These are phyloP conservation scores for Pogonocichla stellata DNA, from an alignment of 2,113 vertebrate genomes.

Conservation along the genomic window DNA sequence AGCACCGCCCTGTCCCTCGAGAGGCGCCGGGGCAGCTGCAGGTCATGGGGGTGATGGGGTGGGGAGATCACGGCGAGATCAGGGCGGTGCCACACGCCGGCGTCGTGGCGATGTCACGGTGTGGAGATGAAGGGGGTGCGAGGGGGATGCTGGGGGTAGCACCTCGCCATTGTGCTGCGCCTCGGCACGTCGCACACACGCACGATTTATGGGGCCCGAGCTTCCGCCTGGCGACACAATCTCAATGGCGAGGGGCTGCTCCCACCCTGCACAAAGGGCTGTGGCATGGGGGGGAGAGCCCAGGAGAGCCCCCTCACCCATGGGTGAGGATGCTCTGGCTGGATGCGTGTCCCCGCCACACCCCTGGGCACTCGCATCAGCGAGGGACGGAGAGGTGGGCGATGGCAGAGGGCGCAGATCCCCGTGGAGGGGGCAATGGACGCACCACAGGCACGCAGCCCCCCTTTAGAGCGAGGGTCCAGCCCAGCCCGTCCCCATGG, in stretches of 20 bases:
- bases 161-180: constrained; percentile 53
- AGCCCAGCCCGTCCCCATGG: background rate
- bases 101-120: background rate
- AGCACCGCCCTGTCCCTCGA: rapidly evolving
- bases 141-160: background rate
- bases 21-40: background rate
- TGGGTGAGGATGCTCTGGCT: background rate
- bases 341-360: background rate
- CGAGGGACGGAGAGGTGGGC: background rate
- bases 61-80: background rate
- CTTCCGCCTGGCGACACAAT: constrained; percentile 57
- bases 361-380: background rate
- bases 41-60: rapidly evolving
- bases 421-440: background rate
- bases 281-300: background rate
- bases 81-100: background rate
- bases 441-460: no score
- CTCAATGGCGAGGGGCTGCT: background rate
- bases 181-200: constrained; percentile 48
- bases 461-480: no score
- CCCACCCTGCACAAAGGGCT: background rate
- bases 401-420: background rate
- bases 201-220: constrained; percentile 56
- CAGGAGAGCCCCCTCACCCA: background rate
- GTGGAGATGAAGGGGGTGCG: rapidly evolving